phyloP scores from a whole-genome alignment of 2,888 invertebrate genomes.

The Troglohyphantes excavatus region DNA sequence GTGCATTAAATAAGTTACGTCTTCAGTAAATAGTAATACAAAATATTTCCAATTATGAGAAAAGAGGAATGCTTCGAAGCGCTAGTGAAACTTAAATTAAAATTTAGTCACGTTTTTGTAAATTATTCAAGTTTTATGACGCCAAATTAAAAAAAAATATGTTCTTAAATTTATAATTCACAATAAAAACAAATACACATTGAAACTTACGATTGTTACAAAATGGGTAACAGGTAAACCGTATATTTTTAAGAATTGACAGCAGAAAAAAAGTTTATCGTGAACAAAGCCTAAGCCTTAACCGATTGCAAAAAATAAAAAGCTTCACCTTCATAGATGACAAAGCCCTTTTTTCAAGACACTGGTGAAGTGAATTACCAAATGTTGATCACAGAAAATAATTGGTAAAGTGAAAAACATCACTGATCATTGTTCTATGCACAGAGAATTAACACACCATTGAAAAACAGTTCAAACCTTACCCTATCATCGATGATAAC shows the following conservation, averaged over 20 bases:
- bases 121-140: too few relatives aligned
- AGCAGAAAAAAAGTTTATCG: not conserved
- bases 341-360: not conserved
- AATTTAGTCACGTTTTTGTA: too few relatives aligned
- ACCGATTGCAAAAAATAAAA: not conserved
- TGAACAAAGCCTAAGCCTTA: constrained; percentile 73
- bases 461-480: constrained; percentile 30
- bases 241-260: constrained; percentile 3
- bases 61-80: too few relatives aligned
- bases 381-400: not conserved
- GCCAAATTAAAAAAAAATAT: too few relatives aligned
- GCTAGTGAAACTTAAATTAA: too few relatives aligned
- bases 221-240: not conserved
- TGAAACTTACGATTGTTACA: not conserved
- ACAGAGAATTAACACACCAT: constrained; percentile 38
- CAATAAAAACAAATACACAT: not conserved
- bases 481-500: constrained; percentile 64
- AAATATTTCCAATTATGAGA: too few relatives aligned
- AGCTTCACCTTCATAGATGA: not conserved
- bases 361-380: not conserved
- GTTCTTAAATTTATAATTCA: not conserved
- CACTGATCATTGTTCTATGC: constrained; percentile 58
- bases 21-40: too few relatives aligned
- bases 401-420: constrained; percentile 25
- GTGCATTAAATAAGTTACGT: too few relatives aligned